Percentiles rank a stretch among this genome's conserved stretches.
Conservation (phyloP, 1,140 invertebrate genomes). For the Bombus difficillimus region DNA sequence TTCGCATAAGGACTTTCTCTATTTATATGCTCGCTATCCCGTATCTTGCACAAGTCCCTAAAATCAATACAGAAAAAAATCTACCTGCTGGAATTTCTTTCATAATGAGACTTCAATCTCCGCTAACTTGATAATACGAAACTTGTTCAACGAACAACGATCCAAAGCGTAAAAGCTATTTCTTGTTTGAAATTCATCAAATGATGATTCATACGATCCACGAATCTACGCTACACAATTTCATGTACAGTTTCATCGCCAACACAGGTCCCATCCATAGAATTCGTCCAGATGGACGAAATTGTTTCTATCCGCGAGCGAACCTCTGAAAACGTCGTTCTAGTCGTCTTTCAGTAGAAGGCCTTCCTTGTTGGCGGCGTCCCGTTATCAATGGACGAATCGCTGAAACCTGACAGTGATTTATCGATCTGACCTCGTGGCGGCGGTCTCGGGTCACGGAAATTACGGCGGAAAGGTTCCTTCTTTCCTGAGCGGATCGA, state of each 20-base stretch:
- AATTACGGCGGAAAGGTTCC: slow-evolving; percentile 44
- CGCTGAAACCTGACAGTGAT: slow-evolving; percentile 53
- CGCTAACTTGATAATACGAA: too few species aligned
- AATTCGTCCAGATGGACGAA: not conserved
- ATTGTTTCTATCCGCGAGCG: not conserved
- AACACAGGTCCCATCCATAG: not conserved
- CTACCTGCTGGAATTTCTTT: too few species aligned
- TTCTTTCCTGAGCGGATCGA: slow-evolving; percentile 25
- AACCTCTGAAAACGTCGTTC: slow-evolving; percentile 5
- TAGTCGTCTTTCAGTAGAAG: slow-evolving; percentile 24
- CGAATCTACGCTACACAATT: too few species aligned
- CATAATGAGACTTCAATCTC: too few species aligned
- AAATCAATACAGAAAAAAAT: too few species aligned
- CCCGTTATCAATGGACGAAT: slow-evolving; percentile 58
- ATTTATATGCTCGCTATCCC: too few species aligned
- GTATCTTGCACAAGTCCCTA: too few species aligned
- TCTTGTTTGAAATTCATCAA: not conserved
- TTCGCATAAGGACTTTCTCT: too few species aligned
- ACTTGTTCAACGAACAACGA: too few species aligned
- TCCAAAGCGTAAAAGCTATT: not conserved
- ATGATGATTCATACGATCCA: not conserved
- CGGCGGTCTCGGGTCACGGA: slow-evolving; percentile 41
- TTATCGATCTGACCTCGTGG: slow-evolving; percentile 53
- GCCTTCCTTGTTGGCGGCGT: slow-evolving; percentile 45
- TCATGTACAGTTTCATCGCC: too few species aligned